phyloP scores from a whole-genome alignment of 1,140 invertebrate genomes.

The Microplitis demolitor region DNA sequence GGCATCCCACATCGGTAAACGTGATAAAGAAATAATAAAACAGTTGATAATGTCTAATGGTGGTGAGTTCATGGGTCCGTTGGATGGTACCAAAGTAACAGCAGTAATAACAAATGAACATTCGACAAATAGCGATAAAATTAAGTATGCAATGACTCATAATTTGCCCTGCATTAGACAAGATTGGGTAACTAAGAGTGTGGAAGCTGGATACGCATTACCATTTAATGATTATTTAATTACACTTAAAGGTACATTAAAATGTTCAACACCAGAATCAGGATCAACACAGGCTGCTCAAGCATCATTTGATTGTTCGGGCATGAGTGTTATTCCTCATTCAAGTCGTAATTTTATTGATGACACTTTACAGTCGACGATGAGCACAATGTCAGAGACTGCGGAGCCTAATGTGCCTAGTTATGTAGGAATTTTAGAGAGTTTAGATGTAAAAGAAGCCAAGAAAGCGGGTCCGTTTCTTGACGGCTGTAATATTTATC shows the following conservation, averaged over 20 bases:
- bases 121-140: slow-evolving; percentile 77
- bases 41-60: slow-evolving; percentile 76
- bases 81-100: slow-evolving; percentile 53
- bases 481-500: slow-evolving; percentile 79
- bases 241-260: slow-evolving; percentile 50
- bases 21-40: slow-evolving; percentile 73
- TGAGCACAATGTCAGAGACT: slow-evolving; percentile 36
- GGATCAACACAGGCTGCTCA: slow-evolving; percentile 26
- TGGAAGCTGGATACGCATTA: slow-evolving; percentile 73
- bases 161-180: slow-evolving; percentile 74
- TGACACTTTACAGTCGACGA: slow-evolving; percentile 31
- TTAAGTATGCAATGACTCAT: slow-evolving; percentile 76
- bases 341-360: slow-evolving; percentile 30
- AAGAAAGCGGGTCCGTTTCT: slow-evolving; percentile 79
- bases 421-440: slow-evolving; percentile 57
- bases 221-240: slow-evolving; percentile 71
- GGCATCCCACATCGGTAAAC: slow-evolving; percentile 73
- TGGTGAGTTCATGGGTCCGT: slow-evolving; percentile 62
- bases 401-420: slow-evolving; percentile 44
- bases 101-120: slow-evolving; percentile 53
- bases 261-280: slow-evolving; percentile 65
- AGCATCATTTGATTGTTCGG: slow-evolving; percentile 35
- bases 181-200: slow-evolving; percentile 80
- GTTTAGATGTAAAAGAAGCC: slow-evolving; percentile 68
- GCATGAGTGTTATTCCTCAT: slow-evolving; percentile 32